These are phyloP conservation scores for Oryzias sinensis DNA, from an alignment of 2,797 vertebrate genomes.

Conservation along the genomic window DNA sequence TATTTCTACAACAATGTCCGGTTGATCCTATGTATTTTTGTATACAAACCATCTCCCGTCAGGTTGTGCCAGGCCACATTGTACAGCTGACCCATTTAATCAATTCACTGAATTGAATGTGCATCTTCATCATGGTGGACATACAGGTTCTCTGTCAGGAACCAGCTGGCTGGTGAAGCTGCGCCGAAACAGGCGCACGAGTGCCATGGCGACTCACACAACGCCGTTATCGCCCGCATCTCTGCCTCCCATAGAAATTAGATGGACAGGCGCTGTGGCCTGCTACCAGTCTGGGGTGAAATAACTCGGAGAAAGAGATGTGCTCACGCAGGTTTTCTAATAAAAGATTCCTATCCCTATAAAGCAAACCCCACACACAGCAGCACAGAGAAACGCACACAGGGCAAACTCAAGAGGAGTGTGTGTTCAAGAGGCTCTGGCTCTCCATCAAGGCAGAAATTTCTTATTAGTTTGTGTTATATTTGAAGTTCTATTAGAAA, in stretches of 20 bases:
- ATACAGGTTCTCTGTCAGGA: constrained; percentile 47
- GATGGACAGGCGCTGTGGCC: constrained; percentile 39
- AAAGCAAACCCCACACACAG: constrained; percentile 5
- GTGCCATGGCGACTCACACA: constrained; percentile 36
- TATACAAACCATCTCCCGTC: constrained; percentile 28
- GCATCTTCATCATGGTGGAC: constrained; percentile 38
- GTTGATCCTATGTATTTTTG: no score
- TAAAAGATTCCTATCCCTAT: not conserved
- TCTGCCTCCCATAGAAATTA: constrained; percentile 49
- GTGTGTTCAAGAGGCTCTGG: constrained; percentile 31
- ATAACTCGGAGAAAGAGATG: constrained; percentile 12
- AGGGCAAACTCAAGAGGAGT: not conserved
- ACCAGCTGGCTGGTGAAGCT: constrained; percentile 56
- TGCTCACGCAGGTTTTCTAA: constrained; percentile 1
- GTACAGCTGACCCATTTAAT: constrained; percentile 47
- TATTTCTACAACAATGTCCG: no score
- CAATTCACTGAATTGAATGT: constrained; percentile 47
- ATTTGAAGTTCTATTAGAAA: constrained; percentile 17
- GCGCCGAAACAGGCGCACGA: constrained; percentile 49
- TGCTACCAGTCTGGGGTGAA: constrained; percentile 27
- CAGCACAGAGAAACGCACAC: constrained; percentile 1
- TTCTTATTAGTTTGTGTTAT: constrained; percentile 40
- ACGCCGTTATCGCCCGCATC: constrained; percentile 47
- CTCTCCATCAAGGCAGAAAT: constrained; percentile 48
- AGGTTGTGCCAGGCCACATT: constrained; percentile 47